Conservation (phyloP, 1,140 invertebrate genomes). For the Zeugodacus cucurbitae region DNA sequence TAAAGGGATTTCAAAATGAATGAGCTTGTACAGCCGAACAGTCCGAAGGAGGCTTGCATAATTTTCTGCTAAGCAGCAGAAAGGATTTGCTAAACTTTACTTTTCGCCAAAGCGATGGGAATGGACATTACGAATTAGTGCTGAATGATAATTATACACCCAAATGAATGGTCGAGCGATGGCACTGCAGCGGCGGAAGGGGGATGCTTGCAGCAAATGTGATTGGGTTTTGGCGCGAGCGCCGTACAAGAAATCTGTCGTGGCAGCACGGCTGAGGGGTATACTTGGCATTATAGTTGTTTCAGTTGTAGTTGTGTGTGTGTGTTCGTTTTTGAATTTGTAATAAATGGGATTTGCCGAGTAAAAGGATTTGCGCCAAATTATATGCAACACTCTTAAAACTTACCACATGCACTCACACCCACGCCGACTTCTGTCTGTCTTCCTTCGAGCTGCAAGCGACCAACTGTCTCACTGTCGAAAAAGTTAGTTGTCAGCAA, state of each 20-base stretch:
- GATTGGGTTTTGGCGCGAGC: conserved; percentile 20
- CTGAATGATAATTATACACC: conserved; percentile 42
- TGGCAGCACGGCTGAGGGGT: background rate
- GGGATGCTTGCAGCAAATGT: background rate
- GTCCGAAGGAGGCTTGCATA: conserved; percentile 40
- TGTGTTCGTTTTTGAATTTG: background rate
- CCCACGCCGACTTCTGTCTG: background rate
- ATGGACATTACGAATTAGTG: conserved; percentile 43
- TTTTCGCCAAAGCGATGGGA: conserved; percentile 6
- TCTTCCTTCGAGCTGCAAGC: background rate
- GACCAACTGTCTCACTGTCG: background rate
- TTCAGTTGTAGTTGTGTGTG: background rate
- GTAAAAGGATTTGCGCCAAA: conserved; percentile 10
- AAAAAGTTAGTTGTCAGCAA: conserved; percentile 24
- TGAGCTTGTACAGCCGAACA: background rate
- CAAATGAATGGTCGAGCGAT: background rate
- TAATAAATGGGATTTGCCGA: conserved; percentile 32
- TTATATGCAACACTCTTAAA: conserved; percentile 9
- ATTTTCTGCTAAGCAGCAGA: conserved; percentile 35
- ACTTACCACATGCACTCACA: background rate
- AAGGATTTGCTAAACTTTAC: conserved; percentile 35
- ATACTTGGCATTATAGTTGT: background rate
- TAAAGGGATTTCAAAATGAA: background rate
- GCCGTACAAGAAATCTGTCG: background rate
- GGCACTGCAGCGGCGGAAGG: background rate